phyloP scores from a whole-genome alignment of 2,113 vertebrate genomes.

The Anthoscopus minutus region DNA sequence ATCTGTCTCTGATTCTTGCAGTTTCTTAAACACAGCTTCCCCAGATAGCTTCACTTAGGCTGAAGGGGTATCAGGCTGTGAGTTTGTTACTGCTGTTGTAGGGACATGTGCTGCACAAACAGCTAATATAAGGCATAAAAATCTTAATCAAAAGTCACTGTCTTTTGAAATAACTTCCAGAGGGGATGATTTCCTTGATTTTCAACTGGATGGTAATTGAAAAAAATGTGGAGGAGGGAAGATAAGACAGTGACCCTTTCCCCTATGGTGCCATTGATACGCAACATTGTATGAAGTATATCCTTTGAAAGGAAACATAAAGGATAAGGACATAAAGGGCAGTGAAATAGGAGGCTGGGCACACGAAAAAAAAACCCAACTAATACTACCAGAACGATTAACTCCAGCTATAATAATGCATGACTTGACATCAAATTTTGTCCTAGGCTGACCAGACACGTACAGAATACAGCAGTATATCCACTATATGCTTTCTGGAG shows the following conservation, averaged over 20 bases:
- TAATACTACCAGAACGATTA: background rate
- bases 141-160: background rate
- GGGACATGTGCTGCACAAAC: background rate
- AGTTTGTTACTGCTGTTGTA: background rate
- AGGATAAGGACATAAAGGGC: background rate
- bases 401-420: background rate
- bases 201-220: background rate
- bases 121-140: background rate
- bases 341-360: background rate
- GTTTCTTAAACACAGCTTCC: background rate
- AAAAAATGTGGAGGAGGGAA: background rate
- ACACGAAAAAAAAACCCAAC: background rate
- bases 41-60: accelerated
- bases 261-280: background rate
- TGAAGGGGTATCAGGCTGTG: background rate
- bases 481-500: background rate
- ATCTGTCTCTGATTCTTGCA: background rate
- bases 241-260: background rate
- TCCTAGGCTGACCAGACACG: background rate
- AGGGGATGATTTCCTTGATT: background rate
- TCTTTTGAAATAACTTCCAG: background rate
- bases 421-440: background rate
- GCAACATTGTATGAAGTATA: background rate
- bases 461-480: background rate
- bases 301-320: background rate